Evolutionary conservation across 1,140 invertebrate species (phyloP).

Genomic region (Listronotus bonariensis): DNA sequence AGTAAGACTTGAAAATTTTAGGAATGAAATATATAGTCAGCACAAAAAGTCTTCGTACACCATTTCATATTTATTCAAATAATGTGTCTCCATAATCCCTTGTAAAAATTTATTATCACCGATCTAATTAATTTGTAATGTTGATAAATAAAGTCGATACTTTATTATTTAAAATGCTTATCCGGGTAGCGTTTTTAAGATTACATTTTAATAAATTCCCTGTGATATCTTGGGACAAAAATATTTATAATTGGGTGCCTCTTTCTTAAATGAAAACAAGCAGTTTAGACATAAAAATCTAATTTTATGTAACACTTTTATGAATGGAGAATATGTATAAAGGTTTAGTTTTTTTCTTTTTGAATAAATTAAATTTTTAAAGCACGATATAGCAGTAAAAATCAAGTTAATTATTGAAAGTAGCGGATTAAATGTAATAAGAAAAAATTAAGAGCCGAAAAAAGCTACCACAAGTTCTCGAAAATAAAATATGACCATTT

Average conservation of each 20-base stretch:
- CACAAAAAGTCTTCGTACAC: too few relatives aligned
- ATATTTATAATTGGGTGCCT: background rate
- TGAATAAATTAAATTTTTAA: too few relatives aligned
- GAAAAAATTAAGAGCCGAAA: too few relatives aligned
- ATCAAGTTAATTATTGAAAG: too few relatives aligned
- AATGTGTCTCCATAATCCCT: constrained; percentile 4
- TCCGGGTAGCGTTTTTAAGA: background rate
- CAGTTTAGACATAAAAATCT: background rate
- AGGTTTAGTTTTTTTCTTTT: too few relatives aligned
- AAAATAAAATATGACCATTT: too few relatives aligned
- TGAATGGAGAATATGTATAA: too few relatives aligned
- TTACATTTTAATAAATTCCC: background rate
- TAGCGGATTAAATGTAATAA: too few relatives aligned
- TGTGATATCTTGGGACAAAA: background rate
- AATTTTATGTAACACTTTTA: background rate
- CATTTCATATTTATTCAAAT: constrained; percentile 8
- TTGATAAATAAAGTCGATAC: constrained; percentile 8
- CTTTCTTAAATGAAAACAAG: background rate
- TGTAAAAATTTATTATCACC: constrained; percentile 4
- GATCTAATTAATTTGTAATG: constrained; percentile 4
- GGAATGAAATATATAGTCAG: too few relatives aligned
- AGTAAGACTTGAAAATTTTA: too few relatives aligned
- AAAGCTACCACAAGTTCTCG: too few relatives aligned
- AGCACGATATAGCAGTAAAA: too few relatives aligned
- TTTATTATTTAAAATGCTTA: background rate